Percentiles rank a stretch among this genome's conserved stretches.
Conservation (phyloP, 2,797 vertebrate species). For the Sylvia borin region DNA sequence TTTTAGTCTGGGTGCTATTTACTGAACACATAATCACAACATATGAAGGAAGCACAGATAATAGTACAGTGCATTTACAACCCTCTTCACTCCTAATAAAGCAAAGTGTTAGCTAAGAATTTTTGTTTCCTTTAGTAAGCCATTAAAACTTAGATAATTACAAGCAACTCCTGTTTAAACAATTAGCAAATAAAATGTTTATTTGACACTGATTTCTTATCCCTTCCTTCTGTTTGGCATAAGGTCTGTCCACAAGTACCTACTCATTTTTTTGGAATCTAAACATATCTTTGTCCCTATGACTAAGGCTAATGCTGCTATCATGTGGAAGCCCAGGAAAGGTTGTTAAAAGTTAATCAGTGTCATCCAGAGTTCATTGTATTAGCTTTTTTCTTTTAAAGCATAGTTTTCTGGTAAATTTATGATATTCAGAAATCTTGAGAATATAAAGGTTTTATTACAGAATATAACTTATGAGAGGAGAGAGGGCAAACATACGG, state of each 20-base stretch:
- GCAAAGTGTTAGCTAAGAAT: background rate
- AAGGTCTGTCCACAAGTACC: background rate
- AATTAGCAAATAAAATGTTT: background rate
- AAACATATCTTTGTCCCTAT: background rate
- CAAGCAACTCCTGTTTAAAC: background rate
- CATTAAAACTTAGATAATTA: background rate
- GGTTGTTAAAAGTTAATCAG: background rate
- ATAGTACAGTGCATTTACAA: conserved; percentile 30
- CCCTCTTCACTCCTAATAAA: conserved; percentile 28
- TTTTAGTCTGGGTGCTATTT: conserved; percentile 78
- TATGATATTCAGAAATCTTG: background rate
- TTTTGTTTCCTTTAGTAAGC: background rate
- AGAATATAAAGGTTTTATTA: background rate
- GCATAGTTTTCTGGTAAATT: background rate
- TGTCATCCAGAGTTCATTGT: background rate
- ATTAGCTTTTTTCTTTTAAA: background rate
- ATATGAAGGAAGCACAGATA: conserved; percentile 52
- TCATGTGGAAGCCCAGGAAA: background rate
- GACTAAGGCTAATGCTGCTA: background rate
- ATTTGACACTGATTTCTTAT: background rate
- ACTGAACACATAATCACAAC: conserved; percentile 70
- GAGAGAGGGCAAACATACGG: background rate
- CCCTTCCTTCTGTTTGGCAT: background rate
- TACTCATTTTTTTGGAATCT: background rate
- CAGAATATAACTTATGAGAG: background rate